Evolutionary conservation across 2,888 invertebrate genomes (phyloP).

Genomic region (Hedya salicella): DNA sequence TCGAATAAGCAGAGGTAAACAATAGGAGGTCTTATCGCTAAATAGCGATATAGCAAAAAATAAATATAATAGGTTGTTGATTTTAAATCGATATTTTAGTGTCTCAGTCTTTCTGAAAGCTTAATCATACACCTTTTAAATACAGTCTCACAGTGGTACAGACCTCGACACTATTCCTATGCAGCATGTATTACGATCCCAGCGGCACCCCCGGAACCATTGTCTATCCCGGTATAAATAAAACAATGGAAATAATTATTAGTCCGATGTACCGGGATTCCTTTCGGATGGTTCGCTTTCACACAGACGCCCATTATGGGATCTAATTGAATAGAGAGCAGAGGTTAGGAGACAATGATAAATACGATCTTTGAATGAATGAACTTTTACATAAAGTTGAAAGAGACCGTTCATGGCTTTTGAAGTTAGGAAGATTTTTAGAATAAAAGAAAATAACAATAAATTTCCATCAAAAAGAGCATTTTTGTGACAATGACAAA

Average conservation of each 20-base stretch:
- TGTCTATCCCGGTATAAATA: constrained; percentile 33
- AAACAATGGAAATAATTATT: constrained; percentile 42
- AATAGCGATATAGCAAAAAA: no score
- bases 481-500: no score
- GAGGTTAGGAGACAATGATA: constrained; percentile 35
- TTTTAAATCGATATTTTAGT: no score
- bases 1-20: no score
- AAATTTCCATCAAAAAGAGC: no score
- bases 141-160: no score
- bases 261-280: constrained; percentile 40
- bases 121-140: no score
- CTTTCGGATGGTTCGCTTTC: constrained; percentile 28
- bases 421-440: not conserved
- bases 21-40: no score
- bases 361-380: constrained; percentile 19
- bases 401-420: not conserved
- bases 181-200: constrained; percentile 3
- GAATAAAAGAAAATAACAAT: no score
- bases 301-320: constrained; percentile 29
- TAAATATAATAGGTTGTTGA: no score
- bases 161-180: constrained; percentile 5
- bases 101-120: no score
- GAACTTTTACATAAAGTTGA: not conserved
- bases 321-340: constrained; percentile 36
- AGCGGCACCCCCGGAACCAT: constrained; percentile 25